A percentile compares a stretch with the other conserved stretches of the same genome.
Evolutionary conservation across 92 coral and sea anemone species (phyloP).

Genomic region (Galaxea fascicularis): DNA sequence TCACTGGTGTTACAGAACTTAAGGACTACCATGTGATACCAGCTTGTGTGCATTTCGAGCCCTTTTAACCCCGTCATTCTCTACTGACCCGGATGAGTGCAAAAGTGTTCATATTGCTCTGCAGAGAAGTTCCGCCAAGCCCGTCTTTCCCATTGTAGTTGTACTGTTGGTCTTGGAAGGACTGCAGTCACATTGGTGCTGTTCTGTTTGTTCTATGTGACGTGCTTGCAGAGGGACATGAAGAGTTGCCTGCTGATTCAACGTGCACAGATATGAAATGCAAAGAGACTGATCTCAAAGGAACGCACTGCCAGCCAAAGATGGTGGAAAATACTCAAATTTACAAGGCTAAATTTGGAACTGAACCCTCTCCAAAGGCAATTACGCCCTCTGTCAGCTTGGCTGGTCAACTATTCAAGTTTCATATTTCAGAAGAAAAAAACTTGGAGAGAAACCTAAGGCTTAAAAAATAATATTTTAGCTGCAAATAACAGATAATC

Average conservation of each 20-base stretch:
- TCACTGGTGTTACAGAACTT: background rate
- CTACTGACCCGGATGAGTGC: conserved; percentile 36
- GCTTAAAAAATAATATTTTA: conserved; percentile 35
- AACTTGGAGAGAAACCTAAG: conserved; percentile 19
- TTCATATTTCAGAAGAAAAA: conserved; percentile 2
- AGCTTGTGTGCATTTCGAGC: conserved; percentile 35
- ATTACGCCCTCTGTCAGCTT: conserved; percentile 28
- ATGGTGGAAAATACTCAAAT: conserved; percentile 41
- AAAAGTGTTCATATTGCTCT: conserved; percentile 29
- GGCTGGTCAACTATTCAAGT: conserved; percentile 5
- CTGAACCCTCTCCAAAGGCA: conserved; percentile 25
- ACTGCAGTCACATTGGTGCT: conserved; percentile 48
- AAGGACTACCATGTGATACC: conserved; percentile 40
- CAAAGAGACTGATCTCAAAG: conserved; percentile 34
- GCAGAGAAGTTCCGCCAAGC: conserved; percentile 23
- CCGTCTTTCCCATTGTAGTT: conserved; percentile 38
- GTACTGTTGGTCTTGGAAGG: conserved; percentile 42
- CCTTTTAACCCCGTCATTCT: conserved; percentile 27
- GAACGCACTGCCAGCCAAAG: conserved; percentile 37
- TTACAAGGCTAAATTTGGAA: conserved; percentile 29
- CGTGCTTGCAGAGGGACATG: conserved; percentile 29
- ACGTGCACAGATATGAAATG: conserved; percentile 43
- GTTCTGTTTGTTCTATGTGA: conserved; percentile 42
- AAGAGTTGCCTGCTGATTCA: conserved; percentile 38
- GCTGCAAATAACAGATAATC: conserved; percentile 23